Conservation (phyloP, 2,888 invertebrate genomes). For the Cheilosia pagana region DNA sequence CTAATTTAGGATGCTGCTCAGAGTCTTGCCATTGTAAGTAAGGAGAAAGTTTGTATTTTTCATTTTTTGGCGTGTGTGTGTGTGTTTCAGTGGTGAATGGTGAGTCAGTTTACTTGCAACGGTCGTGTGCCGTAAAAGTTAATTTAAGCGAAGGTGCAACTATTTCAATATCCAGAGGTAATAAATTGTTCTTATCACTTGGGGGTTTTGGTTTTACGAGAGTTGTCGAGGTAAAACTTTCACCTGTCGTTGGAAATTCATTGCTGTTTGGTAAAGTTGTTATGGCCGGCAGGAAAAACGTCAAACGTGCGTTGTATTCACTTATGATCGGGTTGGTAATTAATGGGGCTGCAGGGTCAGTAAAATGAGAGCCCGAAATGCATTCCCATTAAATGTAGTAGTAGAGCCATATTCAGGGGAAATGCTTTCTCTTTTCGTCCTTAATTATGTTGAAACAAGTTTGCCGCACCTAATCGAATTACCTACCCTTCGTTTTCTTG, state of each 20-base stretch:
- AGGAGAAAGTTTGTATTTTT: background rate
- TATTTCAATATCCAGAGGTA: slow-evolving; percentile 53
- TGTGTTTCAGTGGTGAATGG: no score
- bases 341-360: background rate
- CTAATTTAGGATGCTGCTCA: slow-evolving; percentile 24
- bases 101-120: slow-evolving; percentile 2
- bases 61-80: no score
- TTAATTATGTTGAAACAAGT: slow-evolving; percentile 31
- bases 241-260: slow-evolving; percentile 5
- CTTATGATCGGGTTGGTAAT: background rate
- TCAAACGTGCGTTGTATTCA: background rate
- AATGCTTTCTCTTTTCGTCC: background rate
- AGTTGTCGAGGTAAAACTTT: slow-evolving; percentile 20
- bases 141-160: slow-evolving; percentile 8
- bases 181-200: slow-evolving; percentile 63
- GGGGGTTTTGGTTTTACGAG: slow-evolving; percentile 9
- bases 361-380: background rate
- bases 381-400: background rate
- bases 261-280: background rate
- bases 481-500: background rate
- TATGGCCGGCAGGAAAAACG: background rate
- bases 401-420: background rate
- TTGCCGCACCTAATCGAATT: background rate
- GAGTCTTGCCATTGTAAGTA: background rate
- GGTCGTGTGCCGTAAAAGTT: background rate